Base-by-base conservation (phyloP, 2,797 vertebrate genomes). In the Pangasius djambal region DNA sequence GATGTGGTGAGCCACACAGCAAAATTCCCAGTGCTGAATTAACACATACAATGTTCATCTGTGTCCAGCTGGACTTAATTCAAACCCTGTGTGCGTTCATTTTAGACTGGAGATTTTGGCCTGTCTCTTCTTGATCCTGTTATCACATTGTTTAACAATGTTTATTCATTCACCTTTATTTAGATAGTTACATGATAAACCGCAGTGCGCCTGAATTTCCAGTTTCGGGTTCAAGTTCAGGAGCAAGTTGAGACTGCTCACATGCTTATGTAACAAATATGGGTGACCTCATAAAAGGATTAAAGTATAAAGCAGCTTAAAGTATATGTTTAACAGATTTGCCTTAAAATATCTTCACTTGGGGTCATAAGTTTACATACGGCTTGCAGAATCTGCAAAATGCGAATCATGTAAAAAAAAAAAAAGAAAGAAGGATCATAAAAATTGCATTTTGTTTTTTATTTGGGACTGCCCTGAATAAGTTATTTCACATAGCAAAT, bases 1-100 rank as follows among this genome's bases (percentile, higher is more conserved):
- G 91, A 93, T 93, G 92, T 93, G 91, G 75, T 89, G 81, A 90
- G 89, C 88, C 88, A 88, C 74, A 82, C 85, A 40, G 86, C 75
- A 50, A 59, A 59, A 22, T 59, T 87, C 65, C 48, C 74, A 70
- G 59, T 40, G 50, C 67, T 59, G 69, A 72, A 74, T 86, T 86
- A 74, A 74, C 69, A 86, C 48, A 34, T 72, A 12, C 22, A 63
- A 40, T 5, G 40, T n/a, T 48, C 59, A 44, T 83, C 74, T 50
- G 59, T 8, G 57, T 78, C 28, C 74, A 79, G 57, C 72, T 86
- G 55, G 34, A 78, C 37, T 86, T 77, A 0, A 48, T 77, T 86
- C 34, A 57, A 57, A 34, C 84, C 16, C 84, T 6, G 69, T 28
- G n/a, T 57, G 67, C 15, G 0, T 72, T 55, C 1, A 70, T 55